Conservation (phyloP, 2,113 vertebrate species). For the Carassius auratus region DNA sequence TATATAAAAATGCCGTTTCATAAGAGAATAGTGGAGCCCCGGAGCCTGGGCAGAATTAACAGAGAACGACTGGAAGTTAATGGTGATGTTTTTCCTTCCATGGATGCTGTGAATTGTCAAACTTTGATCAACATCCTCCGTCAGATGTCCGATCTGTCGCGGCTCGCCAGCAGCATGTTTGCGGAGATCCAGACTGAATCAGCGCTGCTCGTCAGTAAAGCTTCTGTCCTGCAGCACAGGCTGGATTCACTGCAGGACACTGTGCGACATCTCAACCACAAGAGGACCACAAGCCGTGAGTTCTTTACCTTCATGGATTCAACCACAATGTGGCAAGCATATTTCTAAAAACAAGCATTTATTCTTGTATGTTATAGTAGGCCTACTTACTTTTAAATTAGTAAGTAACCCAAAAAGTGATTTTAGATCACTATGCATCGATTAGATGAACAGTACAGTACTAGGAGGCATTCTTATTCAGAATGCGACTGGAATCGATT, state of each 20-base stretch:
- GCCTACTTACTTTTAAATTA: background rate
- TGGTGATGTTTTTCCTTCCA: conserved; percentile 66
- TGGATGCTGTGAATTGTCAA: conserved; percentile 79
- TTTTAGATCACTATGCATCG: no score
- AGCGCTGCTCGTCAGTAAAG: conserved; percentile 70
- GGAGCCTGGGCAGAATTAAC: conserved; percentile 67
- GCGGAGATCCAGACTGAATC: conserved; percentile 78
- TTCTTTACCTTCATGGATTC: background rate
- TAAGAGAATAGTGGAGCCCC: conserved; percentile 74
- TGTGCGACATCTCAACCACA: conserved; percentile 75
- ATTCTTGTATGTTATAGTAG: background rate
- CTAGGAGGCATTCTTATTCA: background rate
- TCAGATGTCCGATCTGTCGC: conserved; percentile 83
- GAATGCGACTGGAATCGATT: background rate
- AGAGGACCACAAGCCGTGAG: conserved; percentile 81
- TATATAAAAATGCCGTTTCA: conserved; percentile 78
- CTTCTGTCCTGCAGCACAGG: conserved; percentile 73
- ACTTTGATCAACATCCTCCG: conserved; percentile 75
- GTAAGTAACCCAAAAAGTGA: no score
- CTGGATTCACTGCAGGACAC: conserved; percentile 73
- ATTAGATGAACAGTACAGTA: background rate
- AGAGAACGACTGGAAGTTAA: conserved; percentile 38
- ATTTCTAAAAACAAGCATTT: background rate
- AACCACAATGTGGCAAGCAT: background rate
- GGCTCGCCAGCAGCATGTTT: conserved; percentile 82